Percentiles rank a stretch among this genome's conserved stretches.
Evolutionary conservation across 1,140 invertebrate genomes (phyloP).

Genomic region (Drosophila varians): DNA sequence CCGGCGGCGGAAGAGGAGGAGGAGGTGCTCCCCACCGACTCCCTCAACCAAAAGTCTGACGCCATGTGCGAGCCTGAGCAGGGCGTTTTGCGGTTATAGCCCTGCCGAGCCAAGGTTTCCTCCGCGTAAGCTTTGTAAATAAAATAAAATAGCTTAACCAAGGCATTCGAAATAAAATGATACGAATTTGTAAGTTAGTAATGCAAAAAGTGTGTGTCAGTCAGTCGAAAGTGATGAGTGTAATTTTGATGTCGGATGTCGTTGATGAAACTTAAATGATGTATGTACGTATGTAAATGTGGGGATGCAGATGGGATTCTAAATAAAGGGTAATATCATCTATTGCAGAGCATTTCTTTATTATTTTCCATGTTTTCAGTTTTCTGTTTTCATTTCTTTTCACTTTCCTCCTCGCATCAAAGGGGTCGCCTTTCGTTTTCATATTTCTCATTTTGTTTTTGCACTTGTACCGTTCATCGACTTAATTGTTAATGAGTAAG

Average conservation of each 20-base stretch:
- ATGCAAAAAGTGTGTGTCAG: background rate
- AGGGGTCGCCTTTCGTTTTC: conserved; percentile 33
- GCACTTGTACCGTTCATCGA: conserved; percentile 78
- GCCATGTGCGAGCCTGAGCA: conserved; percentile 53
- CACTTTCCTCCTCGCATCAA: conserved; percentile 39
- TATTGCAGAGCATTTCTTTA: conserved; percentile 83
- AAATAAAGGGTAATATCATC: too few relatives aligned
- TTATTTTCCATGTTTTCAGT: conserved; percentile 67
- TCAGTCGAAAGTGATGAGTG: background rate
- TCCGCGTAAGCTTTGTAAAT: conserved; percentile 6
- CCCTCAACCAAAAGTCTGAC: conserved; percentile 58
- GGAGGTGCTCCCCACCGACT: background rate
- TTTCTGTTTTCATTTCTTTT: conserved; percentile 52
- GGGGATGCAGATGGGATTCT: too few relatives aligned
- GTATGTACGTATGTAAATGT: too few relatives aligned
- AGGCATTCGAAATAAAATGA: background rate
- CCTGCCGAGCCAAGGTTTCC: conserved; percentile 59
- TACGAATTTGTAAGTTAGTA: background rate
- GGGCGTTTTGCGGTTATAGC: conserved; percentile 68
- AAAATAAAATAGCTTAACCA: background rate
- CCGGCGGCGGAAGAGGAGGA: conserved; percentile 11
- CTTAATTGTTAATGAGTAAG: conserved; percentile 77
- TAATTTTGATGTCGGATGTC: background rate
- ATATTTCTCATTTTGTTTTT: conserved; percentile 52
- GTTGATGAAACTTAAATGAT: too few relatives aligned